These are phyloP conservation scores for Girardinus metallicus DNA, from an alignment of 2,797 vertebrate genomes.

Conservation along the genomic window DNA sequence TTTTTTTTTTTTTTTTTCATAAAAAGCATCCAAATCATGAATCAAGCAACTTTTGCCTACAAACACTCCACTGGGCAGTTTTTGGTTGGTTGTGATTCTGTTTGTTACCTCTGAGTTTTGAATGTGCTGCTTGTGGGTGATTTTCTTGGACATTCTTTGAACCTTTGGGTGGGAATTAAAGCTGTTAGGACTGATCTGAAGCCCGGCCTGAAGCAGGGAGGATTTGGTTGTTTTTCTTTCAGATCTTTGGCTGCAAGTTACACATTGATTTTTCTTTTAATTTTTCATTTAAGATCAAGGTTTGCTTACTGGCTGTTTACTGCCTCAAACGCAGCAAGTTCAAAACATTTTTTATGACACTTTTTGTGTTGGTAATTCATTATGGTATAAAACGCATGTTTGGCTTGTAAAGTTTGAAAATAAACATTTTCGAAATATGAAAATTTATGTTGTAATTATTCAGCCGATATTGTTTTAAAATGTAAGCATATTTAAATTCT, in stretches of 20 bases:
- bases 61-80: background rate
- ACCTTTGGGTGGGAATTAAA: background rate
- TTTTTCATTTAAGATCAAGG: background rate
- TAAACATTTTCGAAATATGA: background rate
- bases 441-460: background rate
- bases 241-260: background rate
- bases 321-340: background rate
- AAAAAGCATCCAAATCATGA: background rate
- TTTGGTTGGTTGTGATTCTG: background rate
- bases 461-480: background rate
- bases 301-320: background rate
- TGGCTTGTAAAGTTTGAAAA: background rate
- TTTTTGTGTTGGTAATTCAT: background rate
- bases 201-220: too few species aligned
- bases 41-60: background rate
- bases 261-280: background rate
- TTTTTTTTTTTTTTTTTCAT: background rate
- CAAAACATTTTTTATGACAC: background rate
- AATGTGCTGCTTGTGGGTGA: background rate
- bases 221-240: background rate
- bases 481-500: background rate
- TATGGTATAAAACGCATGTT: background rate
- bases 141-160: background rate
- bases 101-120: background rate
- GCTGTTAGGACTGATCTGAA: background rate